Conservation (phyloP, 2,888 invertebrate species). For the Seladonia tumulorum region DNA sequence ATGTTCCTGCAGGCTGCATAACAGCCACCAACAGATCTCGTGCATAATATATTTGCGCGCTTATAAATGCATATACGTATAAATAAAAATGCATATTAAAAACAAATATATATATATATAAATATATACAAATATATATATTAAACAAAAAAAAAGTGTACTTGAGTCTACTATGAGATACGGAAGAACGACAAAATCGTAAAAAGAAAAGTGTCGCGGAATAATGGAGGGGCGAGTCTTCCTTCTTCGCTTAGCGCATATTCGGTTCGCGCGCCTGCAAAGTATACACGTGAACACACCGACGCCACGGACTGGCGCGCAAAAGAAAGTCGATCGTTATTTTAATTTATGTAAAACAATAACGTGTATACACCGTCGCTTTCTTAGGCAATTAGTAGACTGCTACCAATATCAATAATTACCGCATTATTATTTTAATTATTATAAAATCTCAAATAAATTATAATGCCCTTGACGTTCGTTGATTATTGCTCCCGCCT, state of each 20-base stretch:
- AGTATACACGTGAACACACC: constrained; percentile 62
- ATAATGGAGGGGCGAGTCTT: not conserved
- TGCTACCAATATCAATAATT: constrained; percentile 72
- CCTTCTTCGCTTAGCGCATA: not conserved
- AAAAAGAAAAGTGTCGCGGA: not conserved
- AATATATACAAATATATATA: constrained; percentile 36
- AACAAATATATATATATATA: constrained; percentile 36
- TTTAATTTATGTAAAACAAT: constrained; percentile 73
- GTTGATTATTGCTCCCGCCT: not conserved
- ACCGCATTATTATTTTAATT: constrained; percentile 74
- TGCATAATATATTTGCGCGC: constrained; percentile 76
- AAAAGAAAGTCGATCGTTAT: constrained; percentile 66
- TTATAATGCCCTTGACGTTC: constrained; percentile 60
- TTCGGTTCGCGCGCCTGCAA: constrained; percentile 37
- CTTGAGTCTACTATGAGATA: constrained; percentile 56
- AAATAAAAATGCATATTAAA: constrained; percentile 45
- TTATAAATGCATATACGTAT: constrained; percentile 65
- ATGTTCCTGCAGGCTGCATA: constrained; percentile 82
- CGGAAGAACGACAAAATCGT: not conserved
- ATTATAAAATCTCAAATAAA: constrained; percentile 76
- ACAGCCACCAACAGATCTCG: constrained; percentile 81
- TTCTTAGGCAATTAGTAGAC: constrained; percentile 76
- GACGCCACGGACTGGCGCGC: constrained; percentile 28
- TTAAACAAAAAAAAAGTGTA: constrained; percentile 37
- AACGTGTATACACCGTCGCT: constrained; percentile 73